Evolutionary conservation across 1,140 invertebrate species (phyloP).

Genomic region (Drosophila albomicans): DNA sequence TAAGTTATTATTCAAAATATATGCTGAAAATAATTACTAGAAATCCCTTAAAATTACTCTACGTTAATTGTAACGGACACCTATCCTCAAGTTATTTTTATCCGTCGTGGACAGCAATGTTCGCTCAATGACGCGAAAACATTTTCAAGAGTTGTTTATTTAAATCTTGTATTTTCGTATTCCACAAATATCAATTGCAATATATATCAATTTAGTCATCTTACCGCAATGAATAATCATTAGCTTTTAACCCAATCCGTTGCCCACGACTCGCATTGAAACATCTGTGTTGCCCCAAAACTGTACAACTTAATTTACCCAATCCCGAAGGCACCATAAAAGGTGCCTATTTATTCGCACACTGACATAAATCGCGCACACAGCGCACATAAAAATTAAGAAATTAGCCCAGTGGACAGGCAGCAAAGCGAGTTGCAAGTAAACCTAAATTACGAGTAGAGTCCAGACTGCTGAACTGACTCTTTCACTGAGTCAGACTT

Average conservation of each 20-base stretch:
- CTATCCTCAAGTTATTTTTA: no score
- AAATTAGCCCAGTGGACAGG: constrained; percentile 68
- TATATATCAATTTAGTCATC: neutral
- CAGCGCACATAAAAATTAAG: constrained; percentile 76
- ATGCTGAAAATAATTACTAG: no score
- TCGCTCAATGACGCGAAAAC: no score
- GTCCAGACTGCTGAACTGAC: constrained; percentile 34
- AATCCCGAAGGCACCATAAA: constrained; percentile 47
- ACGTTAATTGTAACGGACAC: no score
- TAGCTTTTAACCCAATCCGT: neutral
- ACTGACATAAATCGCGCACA: constrained; percentile 74
- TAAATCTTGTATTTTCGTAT: no score
- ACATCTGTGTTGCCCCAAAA: constrained; percentile 7
- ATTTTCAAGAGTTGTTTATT: no score
- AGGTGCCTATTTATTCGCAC: constrained; percentile 56
- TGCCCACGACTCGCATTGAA: neutral
- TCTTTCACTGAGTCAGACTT: constrained; percentile 29
- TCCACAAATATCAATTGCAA: no score
- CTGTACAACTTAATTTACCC: constrained; percentile 68
- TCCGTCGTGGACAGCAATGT: no score
- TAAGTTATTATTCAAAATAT: no score
- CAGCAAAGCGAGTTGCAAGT: constrained; percentile 31
- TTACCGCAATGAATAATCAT: neutral
- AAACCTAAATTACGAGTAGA: constrained; percentile 59
- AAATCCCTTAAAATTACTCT: no score